Evolutionary conservation across 2,888 invertebrate genomes (phyloP), one percentile per base, ranked within the genome.

Genomic region (Epirrhoe tristata): DNA sequence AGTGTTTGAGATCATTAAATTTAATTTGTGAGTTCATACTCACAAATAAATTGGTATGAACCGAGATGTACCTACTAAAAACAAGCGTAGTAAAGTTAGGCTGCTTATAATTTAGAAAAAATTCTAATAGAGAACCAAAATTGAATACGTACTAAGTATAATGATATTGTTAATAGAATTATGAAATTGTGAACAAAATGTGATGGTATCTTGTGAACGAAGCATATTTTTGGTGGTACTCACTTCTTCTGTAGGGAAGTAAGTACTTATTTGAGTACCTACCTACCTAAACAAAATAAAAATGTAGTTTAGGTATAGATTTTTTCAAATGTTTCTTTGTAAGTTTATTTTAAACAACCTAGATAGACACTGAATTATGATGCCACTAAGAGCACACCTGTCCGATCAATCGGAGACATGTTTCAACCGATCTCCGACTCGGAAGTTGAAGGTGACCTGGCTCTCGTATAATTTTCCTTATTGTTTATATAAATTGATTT

Each of bases 401-500:
- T 67, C 48, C 31, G 17, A 58, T 65, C 64, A 62, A 57, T 62
- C 61, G 34, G 64, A 53, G 43, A 52, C 34, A 43, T 59, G 48
- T 64, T 59, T 43, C 36, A 39, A 58, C 57, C 46, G 54, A 61
- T 61, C 54, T 62, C 12, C 52, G 10, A 50, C 51, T 8, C 60
- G 16, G n/a, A 34, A 63, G 50, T 62, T 70, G 70, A 67, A 70
- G 64, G 70, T 67, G 70, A 70, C 67, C 64, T 43, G 48, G 50
- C 12, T 12, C 51, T 34, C 12, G 16, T 52, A 8, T n/a, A 51
- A n/a, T 48, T 53, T 55, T 53, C 34, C 62, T 52, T 56, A 34
- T 63, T 39, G 36, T 39, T 61, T 46, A n/a, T 7, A 0, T 48
- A 32, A 32, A 43, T 16, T 54, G 4, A 54, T 32, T 48, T 36